phyloP scores from a whole-genome alignment of 2,797 vertebrate genomes.

The Onychomys arenicola region DNA sequence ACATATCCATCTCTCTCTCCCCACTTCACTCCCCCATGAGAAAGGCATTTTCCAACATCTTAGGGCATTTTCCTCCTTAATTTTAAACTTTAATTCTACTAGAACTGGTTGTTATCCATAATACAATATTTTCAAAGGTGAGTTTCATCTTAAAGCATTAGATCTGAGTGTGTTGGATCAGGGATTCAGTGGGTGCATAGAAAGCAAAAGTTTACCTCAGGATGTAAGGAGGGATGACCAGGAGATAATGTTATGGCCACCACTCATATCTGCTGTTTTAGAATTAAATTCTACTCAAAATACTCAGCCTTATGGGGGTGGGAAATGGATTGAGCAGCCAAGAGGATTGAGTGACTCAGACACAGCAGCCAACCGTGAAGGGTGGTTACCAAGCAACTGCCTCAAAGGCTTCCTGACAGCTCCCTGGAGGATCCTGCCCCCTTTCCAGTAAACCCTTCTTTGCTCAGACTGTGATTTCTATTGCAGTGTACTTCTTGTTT shows the following conservation, averaged over 20 bases:
- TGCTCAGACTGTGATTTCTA: constrained; percentile 21
- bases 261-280: constrained; percentile 24
- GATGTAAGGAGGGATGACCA: not conserved
- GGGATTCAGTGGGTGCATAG: not conserved
- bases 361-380: constrained; percentile 41
- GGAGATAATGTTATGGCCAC: not conserved
- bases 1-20: no score
- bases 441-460: constrained; percentile 19
- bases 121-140: not conserved
- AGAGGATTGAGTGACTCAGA: constrained; percentile 63
- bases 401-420: constrained; percentile 54
- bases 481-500: not conserved
- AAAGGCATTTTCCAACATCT: not conserved
- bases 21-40: not conserved
- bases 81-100: not conserved
- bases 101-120: not conserved
- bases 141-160: not conserved
- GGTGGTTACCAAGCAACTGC: constrained; percentile 69
- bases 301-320: not conserved
- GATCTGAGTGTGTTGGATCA: not conserved
- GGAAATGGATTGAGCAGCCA: constrained; percentile 30
- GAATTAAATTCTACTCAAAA: constrained; percentile 58
- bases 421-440: constrained; percentile 20
- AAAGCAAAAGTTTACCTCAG: not conserved
- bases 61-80: not conserved